Conservation (phyloP, 30 jellyfish, hydroid and myxozoan genomes). For the Cassiopea andromeda region DNA sequence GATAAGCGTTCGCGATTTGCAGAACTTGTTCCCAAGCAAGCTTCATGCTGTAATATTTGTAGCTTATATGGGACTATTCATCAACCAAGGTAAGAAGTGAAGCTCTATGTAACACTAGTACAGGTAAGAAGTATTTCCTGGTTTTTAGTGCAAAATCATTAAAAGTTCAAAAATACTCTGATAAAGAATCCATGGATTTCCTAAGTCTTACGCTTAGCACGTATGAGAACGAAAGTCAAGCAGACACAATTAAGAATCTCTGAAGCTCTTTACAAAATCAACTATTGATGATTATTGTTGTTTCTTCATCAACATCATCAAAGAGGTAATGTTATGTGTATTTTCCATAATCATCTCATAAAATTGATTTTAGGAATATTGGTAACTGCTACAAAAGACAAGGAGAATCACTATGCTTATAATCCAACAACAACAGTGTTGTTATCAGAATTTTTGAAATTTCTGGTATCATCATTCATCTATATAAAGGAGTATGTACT, state of each 20-base stretch:
- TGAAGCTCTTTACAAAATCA: no score
- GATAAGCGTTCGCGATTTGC: constrained; percentile 56
- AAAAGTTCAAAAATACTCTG: no score
- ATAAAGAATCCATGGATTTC: no score
- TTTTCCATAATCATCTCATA: background rate
- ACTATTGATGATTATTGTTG: no score
- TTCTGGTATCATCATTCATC: constrained; percentile 69
- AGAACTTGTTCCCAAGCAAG: constrained; percentile 83
- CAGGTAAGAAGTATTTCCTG: no score
- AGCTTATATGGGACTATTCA: constrained; percentile 93
- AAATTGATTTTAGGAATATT: constrained; percentile 57
- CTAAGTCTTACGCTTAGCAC: no score
- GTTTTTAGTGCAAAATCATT: no score
- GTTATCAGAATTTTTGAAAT: constrained; percentile 81
- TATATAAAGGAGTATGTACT: constrained; percentile 77
- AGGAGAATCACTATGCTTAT: constrained; percentile 77
- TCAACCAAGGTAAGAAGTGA: constrained; percentile 75
- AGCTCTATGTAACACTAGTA: no score
- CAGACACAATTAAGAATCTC: no score
- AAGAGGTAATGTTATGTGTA: background rate
- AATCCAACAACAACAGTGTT: constrained; percentile 92
- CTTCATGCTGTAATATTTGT: constrained; percentile 91
- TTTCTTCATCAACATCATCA: no score
- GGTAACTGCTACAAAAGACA: constrained; percentile 91
- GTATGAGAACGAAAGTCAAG: no score